Evolutionary conservation across 2,113 vertebrate genomes (phyloP).

Genomic region (Dicentrarchus labrax): DNA sequence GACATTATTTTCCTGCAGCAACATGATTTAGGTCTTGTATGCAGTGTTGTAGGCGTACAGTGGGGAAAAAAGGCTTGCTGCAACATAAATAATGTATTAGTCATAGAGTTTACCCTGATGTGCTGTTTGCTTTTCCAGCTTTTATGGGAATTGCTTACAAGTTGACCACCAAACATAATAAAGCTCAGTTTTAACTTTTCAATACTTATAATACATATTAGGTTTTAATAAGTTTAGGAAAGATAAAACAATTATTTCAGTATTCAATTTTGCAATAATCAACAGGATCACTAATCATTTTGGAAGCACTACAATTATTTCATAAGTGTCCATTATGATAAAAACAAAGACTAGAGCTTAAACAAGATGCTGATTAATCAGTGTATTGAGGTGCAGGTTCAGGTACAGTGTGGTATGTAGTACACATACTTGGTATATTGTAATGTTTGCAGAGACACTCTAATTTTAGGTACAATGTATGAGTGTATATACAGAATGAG

Average conservation of each 20-base stretch:
- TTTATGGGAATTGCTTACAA: background rate
- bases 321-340: background rate
- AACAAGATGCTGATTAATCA: background rate
- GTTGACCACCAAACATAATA: background rate
- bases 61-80: background rate
- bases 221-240: background rate
- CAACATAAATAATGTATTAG: background rate
- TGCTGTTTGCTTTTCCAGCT: background rate
- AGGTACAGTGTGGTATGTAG: background rate
- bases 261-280: too few relatives aligned
- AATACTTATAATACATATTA: background rate
- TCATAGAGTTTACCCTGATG: background rate
- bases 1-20: background rate
- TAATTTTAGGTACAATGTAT: background rate
- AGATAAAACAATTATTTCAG: background rate
- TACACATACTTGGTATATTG: too few relatives aligned
- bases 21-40: too few relatives aligned
- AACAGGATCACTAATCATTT: background rate
- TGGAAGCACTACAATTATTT: background rate
- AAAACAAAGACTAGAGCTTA: too few relatives aligned
- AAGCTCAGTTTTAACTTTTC: background rate
- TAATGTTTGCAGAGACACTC: background rate
- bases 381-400: background rate
- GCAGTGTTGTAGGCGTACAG: too few relatives aligned
- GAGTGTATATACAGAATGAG: background rate